Conservation (phyloP, 2,888 invertebrate genomes). For the Leucophenga montana region DNA sequence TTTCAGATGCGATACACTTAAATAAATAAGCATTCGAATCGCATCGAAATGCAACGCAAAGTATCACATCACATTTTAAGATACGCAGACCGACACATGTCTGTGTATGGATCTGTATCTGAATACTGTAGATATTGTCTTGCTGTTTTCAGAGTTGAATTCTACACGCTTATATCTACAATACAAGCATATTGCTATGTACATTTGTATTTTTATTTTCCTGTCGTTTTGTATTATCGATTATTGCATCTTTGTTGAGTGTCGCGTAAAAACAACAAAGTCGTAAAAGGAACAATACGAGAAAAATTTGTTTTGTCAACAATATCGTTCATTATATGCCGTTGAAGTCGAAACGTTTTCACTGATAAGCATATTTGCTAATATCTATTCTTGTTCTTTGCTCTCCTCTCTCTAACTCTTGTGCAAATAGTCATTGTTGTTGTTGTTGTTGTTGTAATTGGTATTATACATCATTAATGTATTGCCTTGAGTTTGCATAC, state of each 20-base stretch:
- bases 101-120: background rate
- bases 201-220: conserved; percentile 27
- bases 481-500: no score
- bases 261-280: background rate
- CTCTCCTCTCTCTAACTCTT: conserved; percentile 14
- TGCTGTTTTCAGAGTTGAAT: conserved; percentile 14
- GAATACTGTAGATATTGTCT: conserved; percentile 47
- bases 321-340: conserved; percentile 19
- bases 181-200: no score
- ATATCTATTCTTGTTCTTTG: conserved; percentile 51
- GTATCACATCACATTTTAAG: background rate
- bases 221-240: conserved; percentile 50
- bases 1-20: conserved; percentile 63
- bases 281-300: conserved; percentile 24
- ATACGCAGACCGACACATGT: background rate
- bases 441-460: conserved; percentile 29
- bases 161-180: no score
- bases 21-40: conserved; percentile 55
- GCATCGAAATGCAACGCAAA: conserved; percentile 32
- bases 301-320: conserved; percentile 27
- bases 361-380: conserved; percentile 65
- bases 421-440: conserved; percentile 40
- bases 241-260: conserved; percentile 55
- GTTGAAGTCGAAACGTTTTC: conserved; percentile 7
- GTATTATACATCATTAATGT: no score